Conservation (phyloP, 2,888 invertebrate genomes). For the Trypoxylon attenuatum region DNA sequence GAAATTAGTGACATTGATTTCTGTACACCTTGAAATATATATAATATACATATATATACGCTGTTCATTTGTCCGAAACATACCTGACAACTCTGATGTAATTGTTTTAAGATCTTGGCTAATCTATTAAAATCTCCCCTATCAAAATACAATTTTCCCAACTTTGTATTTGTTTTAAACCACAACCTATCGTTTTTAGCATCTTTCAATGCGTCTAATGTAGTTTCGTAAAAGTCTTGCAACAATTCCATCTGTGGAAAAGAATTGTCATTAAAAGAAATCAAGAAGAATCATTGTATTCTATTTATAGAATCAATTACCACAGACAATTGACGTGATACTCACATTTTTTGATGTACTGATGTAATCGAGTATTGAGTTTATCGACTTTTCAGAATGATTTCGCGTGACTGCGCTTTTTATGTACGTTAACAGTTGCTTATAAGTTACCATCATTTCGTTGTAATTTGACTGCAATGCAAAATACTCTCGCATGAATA, state of each 20-base stretch:
- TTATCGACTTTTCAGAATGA: conserved; percentile 99
- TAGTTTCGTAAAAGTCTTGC: conserved; percentile 99
- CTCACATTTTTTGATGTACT: conserved; percentile 98
- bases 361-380: conserved; percentile 99
- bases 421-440: conserved; percentile 97
- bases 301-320: neutral
- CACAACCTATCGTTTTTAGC: conserved; percentile 99
- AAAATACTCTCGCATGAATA: too few relatives aligned
- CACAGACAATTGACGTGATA: conserved; percentile 47
- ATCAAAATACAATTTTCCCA: conserved; percentile 98
- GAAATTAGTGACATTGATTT: too few relatives aligned
- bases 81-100: conserved; percentile 97
- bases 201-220: conserved; percentile 94
- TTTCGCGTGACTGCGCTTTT: conserved; percentile 99
- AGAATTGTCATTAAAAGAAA: neutral
- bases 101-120: conserved; percentile 96
- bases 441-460: conserved; percentile 97
- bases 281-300: conserved; percentile 14
- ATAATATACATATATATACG: too few relatives aligned
- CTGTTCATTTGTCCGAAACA: too few relatives aligned
- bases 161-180: conserved; percentile 99
- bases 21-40: too few relatives aligned
- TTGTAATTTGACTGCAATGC: conserved; percentile 89
- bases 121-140: conserved; percentile 94
- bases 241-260: conserved; percentile 91